Base-by-base conservation (phyloP, 2,113 vertebrate species). In the Promerops cafer region DNA sequence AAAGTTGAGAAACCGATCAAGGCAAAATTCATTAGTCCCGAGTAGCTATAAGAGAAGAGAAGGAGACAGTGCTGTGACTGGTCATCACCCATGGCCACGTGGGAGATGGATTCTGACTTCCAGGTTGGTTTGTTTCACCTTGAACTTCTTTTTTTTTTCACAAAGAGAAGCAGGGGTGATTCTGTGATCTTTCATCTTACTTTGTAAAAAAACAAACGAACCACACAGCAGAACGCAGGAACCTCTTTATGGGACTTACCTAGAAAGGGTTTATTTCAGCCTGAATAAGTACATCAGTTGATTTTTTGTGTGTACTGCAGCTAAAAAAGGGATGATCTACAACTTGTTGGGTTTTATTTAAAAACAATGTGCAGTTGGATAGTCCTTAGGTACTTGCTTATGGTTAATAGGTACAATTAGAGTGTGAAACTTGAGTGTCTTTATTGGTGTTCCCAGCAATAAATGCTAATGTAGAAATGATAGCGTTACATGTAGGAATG, bases 1-100 rank as follows among this genome's bases (percentile, higher is more conserved):
- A 74, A 95, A 96, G 90, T 4, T 93, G 86, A 83, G 68, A 81
- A 95, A 88, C 66, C 86, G 66, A 90, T 92, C 90, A 90, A 95
- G 90, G 86, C 88, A 83, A 90, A 93, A 96, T 83, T 93, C 81
- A 27, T 96, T 96, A 94, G 91, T 76, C 39, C 37, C 50, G 54
- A 85, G 66, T 79, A 94, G 65, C 83, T n/a, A 16, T 64, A 83
- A 86, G 44, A 66, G 64, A 77, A 75, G 71, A 68, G 30, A 33
- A 79, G 37, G 50, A 47, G 45, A 26, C 31, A 42, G 28, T 76
- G 66, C 74, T 65, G 50, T 61, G 66, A 33, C 49, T 79, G 54
- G 74, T 79, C 45, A n/a, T 89, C 50, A 39, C 33, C 2, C 13
- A 31, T 94, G 59, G 45, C 50, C 12, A 3, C 45, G 71, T 76